phyloP scores from a whole-genome alignment of 2,113 vertebrate genomes.

The Tenrec ecaudatus region DNA sequence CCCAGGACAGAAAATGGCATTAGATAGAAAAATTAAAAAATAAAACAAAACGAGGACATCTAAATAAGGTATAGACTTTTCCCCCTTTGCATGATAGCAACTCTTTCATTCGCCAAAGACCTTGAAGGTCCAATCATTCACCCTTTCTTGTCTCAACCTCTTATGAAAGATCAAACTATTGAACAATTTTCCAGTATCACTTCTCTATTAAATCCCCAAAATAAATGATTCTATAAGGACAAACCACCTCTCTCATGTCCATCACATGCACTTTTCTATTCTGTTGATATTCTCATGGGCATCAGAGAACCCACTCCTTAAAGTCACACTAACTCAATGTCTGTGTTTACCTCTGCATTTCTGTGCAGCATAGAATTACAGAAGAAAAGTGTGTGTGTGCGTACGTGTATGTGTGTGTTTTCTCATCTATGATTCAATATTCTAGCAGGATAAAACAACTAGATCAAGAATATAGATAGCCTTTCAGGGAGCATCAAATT shows the following conservation, averaged over 20 bases:
- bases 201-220: slow-evolving; percentile 39
- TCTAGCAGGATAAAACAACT: slow-evolving; percentile 16
- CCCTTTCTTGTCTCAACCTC: background rate
- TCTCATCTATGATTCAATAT: slow-evolving; percentile 17
- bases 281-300: background rate
- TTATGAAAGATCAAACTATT: background rate
- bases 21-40: background rate
- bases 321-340: slow-evolving; percentile 4
- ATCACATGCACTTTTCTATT: background rate
- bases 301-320: background rate
- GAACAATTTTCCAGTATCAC: background rate
- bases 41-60: background rate
- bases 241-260: background rate
- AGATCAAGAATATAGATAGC: background rate
- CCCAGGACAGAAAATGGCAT: background rate
- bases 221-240: slow-evolving; percentile 6
- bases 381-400: background rate
- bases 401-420: background rate
- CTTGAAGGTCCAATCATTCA: background rate
- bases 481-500: background rate
- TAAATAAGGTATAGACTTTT: background rate
- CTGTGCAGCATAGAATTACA: slow-evolving; percentile 14
- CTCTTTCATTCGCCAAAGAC: background rate
- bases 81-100: background rate
- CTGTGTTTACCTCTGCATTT: slow-evolving; percentile 30